Evolutionary conservation across 2,888 invertebrate species (phyloP).

Genomic region (Dendrolimus pini): DNA sequence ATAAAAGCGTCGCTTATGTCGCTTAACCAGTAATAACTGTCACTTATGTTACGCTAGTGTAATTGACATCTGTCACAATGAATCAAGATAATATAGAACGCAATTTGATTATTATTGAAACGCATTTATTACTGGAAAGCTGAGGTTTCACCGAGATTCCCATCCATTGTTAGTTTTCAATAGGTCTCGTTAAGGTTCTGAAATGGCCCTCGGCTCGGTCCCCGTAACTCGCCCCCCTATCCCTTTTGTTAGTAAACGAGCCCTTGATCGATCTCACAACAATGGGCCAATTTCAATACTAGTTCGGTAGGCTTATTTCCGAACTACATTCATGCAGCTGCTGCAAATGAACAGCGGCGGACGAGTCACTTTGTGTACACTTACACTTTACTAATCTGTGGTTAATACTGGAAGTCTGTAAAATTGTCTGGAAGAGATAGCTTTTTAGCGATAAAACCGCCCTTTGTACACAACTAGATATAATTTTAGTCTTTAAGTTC

Average conservation of each 20-base stretch:
- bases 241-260: constrained; percentile 64
- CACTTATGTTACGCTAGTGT: neutral
- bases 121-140: constrained; percentile 38
- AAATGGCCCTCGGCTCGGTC: constrained; percentile 48
- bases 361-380: neutral
- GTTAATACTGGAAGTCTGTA: too few relatives aligned
- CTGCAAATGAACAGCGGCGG: constrained; percentile 13
- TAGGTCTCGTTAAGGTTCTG: constrained; percentile 60
- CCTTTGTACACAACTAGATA: too few relatives aligned
- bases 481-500: too few relatives aligned
- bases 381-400: too few relatives aligned
- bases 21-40: neutral
- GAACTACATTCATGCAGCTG: constrained; percentile 25
- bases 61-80: neutral
- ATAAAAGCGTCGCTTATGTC: neutral
- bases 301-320: constrained; percentile 35
- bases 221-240: constrained; percentile 41
- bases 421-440: too few relatives aligned
- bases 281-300: constrained; percentile 62
- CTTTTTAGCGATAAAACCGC: too few relatives aligned
- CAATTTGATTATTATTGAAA: constrained; percentile 19
- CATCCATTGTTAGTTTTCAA: constrained; percentile 59
- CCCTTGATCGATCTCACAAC: constrained; percentile 60
- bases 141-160: constrained; percentile 52
- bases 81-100: neutral